These are phyloP conservation scores for Drosophila micromelanica DNA, from an alignment of 1,140 invertebrate species.

Conservation along the genomic window DNA sequence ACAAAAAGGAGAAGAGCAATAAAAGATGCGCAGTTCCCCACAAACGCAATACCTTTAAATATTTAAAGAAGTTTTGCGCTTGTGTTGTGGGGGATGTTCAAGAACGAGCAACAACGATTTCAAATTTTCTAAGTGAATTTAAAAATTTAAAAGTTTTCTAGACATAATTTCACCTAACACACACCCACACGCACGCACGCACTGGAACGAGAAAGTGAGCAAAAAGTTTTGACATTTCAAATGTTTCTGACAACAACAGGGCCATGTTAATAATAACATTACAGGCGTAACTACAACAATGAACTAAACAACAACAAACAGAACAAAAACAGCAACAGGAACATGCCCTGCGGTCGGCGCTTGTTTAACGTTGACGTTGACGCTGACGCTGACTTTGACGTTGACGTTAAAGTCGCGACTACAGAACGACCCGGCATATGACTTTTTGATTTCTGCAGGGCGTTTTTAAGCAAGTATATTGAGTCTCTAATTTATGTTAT, in stretches of 20 bases:
- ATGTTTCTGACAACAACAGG: constrained; percentile 75
- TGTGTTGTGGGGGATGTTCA: neutral
- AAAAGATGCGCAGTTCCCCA: constrained; percentile 13
- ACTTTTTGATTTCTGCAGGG: constrained; percentile 73
- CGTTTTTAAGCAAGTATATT: constrained; percentile 55
- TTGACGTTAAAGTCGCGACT: constrained; percentile 12
- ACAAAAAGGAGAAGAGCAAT: constrained; percentile 17
- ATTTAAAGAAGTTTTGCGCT: constrained; percentile 49
- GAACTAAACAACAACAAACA: constrained; percentile 18
- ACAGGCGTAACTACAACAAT: constrained; percentile 57
- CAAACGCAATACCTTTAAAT: constrained; percentile 66
- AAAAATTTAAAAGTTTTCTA: constrained; percentile 69
- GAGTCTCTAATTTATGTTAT: constrained; percentile 47
- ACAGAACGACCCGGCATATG: constrained; percentile 57
- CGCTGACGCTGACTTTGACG: constrained; percentile 40
- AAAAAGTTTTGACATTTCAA: constrained; percentile 81
- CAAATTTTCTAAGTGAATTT: constrained; percentile 80
- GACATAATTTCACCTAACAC: constrained; percentile 25
- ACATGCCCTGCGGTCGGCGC: constrained; percentile 70
- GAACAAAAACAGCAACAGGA: constrained; percentile 59
- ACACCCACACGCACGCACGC: neutral
- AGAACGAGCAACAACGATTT: constrained; percentile 33
- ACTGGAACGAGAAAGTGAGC: constrained; percentile 11
- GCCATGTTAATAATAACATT: constrained; percentile 70
- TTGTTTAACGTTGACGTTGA: constrained; percentile 60